A percentile compares a stretch with the other conserved stretches of the same genome.
Conservation (phyloP, 2,113 vertebrate genomes). For the Atherinomorus stipes region DNA sequence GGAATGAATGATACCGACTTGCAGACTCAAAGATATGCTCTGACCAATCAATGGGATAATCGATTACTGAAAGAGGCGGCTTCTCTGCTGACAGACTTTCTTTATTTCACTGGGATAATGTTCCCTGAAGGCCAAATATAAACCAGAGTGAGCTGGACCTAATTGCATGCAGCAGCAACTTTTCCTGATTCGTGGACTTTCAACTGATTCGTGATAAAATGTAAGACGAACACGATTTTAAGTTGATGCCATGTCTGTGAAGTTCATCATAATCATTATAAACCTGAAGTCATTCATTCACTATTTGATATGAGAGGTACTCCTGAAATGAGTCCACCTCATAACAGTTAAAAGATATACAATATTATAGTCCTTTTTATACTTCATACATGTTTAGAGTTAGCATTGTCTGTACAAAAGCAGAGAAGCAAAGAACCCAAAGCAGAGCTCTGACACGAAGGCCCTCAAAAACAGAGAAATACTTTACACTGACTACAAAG, state of each 20-base stretch:
- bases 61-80: slow-evolving; percentile 2
- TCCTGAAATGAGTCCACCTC: not conserved
- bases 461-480: not conserved
- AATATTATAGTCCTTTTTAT: not conserved
- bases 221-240: not conserved
- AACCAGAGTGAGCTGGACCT: not conserved
- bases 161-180: not conserved
- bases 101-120: not conserved
- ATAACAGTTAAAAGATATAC: not conserved
- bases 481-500: not conserved
- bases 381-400: not conserved
- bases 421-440: not conserved
- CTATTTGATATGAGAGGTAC: no score
- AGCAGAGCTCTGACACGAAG: not conserved
- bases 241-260: not conserved
- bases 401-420: not conserved
- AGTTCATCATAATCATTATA: not conserved
- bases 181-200: not conserved
- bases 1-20: slow-evolving; percentile 6
- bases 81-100: not conserved
- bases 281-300: not conserved
- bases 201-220: not conserved
- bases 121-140: not conserved
- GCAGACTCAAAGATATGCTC: not conserved
- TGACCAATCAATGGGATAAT: slow-evolving; percentile 11